Conservation (phyloP, 2,797 vertebrate genomes). For the Acanthis flammea region DNA sequence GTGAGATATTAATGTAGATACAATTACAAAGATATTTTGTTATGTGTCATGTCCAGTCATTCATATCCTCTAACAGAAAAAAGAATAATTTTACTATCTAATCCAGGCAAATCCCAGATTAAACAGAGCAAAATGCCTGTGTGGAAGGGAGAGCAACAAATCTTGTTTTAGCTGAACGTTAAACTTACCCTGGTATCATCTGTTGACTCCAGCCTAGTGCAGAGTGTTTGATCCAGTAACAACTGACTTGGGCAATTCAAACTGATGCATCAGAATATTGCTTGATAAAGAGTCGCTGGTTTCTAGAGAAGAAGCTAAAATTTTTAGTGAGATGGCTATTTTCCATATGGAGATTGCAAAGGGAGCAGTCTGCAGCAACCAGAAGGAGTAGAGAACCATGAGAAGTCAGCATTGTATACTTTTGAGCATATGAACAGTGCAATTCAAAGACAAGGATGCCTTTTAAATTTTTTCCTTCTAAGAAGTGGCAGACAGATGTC, state of each 20-base stretch:
- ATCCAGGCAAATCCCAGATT: neutral
- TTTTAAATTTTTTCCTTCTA: neutral
- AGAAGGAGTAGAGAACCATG: neutral
- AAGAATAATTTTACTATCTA: neutral
- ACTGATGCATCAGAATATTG: neutral
- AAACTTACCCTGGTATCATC: neutral
- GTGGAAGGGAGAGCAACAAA: neutral
- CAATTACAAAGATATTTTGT: neutral
- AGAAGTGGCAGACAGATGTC: neutral
- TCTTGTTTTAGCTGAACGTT: neutral
- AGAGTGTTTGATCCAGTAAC: neutral
- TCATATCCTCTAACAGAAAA: neutral
- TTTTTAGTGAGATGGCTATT: neutral
- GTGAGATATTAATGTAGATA: conserved; percentile 39
- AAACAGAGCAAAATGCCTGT: neutral
- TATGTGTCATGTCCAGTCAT: conserved; percentile 12
- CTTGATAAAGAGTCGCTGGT: neutral
- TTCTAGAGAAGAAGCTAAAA: neutral
- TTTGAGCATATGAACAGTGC: neutral
- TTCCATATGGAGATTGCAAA: neutral
- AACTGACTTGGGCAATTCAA: neutral
- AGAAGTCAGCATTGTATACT: neutral
- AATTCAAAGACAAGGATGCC: neutral
- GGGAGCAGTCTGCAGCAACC: neutral
- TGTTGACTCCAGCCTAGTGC: neutral